Evolutionary conservation across 2,888 invertebrate genomes (phyloP).

Genomic region (Fragum sueziense): DNA sequence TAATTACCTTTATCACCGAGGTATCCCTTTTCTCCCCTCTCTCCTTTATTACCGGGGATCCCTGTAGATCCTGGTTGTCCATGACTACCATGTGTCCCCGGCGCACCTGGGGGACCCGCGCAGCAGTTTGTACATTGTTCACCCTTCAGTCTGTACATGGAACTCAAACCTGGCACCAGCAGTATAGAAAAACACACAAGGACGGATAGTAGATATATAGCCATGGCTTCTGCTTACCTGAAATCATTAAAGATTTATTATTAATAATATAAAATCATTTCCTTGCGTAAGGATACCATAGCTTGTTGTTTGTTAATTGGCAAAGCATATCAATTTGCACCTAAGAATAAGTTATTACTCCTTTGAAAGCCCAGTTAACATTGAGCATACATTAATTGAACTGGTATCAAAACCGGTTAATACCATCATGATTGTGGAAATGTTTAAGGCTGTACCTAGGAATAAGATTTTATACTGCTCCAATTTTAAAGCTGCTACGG

Average conservation of each 20-base stretch:
- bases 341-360: too few relatives aligned
- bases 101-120: slow-evolving; percentile 71
- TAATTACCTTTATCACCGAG: slow-evolving; percentile 67
- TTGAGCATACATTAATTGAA: too few relatives aligned
- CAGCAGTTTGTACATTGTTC: slow-evolving; percentile 68
- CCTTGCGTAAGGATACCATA: too few relatives aligned
- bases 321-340: too few relatives aligned
- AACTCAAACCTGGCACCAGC: slow-evolving; percentile 17
- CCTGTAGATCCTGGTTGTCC: slow-evolving; percentile 74
- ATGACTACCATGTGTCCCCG: slow-evolving; percentile 76
- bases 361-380: too few relatives aligned
- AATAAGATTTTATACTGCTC: neutral
- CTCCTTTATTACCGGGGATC: slow-evolving; percentile 72
- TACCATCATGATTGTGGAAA: too few relatives aligned
- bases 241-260: too few relatives aligned
- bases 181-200: slow-evolving; percentile 6
- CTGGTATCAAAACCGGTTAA: too few relatives aligned
- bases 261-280: too few relatives aligned
- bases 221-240: slow-evolving; percentile 1
- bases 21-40: slow-evolving; percentile 72
- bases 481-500: neutral
- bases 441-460: too few relatives aligned
- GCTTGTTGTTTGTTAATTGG: too few relatives aligned
- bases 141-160: slow-evolving; percentile 55
- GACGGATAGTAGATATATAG: neutral